A percentile compares a stretch with the other conserved stretches of the same genome.
Evolutionary conservation across 2,797 vertebrate genomes (phyloP).

Genomic region (Fratercula arctica): DNA sequence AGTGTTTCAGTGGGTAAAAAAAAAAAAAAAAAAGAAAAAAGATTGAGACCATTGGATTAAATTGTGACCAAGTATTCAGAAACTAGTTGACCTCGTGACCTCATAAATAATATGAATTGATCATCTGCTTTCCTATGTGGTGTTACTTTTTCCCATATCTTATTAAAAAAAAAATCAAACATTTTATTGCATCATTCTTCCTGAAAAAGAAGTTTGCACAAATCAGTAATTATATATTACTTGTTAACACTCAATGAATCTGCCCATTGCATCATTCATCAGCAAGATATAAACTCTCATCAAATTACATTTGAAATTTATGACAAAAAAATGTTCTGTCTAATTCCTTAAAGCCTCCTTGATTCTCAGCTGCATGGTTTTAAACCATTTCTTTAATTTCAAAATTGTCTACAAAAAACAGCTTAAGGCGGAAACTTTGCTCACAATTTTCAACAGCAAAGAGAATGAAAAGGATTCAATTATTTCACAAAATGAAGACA

Average conservation of each 20-base stretch:
- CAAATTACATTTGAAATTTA: neutral
- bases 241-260: rapidly evolving
- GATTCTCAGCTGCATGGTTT: neutral
- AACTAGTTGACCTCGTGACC: neutral
- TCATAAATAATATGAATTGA: neutral
- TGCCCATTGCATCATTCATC: neutral
- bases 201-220: neutral
- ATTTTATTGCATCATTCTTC: neutral
- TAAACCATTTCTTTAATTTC: neutral
- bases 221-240: neutral
- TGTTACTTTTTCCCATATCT: neutral
- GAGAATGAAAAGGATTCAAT: neutral
- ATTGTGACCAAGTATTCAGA: neutral
- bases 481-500: neutral
- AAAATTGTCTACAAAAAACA: neutral
- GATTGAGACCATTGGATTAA: neutral
- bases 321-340: neutral
- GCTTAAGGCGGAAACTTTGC: neutral
- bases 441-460: neutral
- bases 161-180: neutral
- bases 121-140: neutral
- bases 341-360: neutral
- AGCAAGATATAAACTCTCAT: neutral
- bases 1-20: neutral
- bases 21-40: neutral